These are phyloP conservation scores for Megaleporinus macrocephalus DNA, from an alignment of 2,113 vertebrate species.

Conservation along the genomic window DNA sequence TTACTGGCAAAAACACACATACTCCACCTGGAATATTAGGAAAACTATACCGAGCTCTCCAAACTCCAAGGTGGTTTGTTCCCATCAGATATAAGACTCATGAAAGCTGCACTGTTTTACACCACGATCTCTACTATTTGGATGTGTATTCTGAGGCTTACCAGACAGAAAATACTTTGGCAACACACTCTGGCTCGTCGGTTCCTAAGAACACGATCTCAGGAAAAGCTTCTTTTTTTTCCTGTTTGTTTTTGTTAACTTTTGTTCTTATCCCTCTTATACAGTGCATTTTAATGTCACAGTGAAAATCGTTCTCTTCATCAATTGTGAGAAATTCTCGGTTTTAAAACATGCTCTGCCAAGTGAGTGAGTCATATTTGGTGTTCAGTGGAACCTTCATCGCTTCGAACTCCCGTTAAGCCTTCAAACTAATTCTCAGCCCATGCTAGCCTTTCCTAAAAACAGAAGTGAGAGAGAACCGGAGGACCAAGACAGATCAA, in stretches of 20 bases:
- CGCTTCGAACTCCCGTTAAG: not conserved
- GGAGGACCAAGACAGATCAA: not conserved
- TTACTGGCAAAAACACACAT: too few relatives aligned
- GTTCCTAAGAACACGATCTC: constrained; percentile 8
- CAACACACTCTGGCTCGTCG: constrained; percentile 1
- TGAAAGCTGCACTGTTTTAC: constrained; percentile 1
- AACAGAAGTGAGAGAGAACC: not conserved
- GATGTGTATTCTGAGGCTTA: constrained; percentile 25
- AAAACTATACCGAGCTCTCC: not conserved
- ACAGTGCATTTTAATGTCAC: not conserved
- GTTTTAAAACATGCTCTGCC: not conserved
- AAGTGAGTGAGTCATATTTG: not conserved
- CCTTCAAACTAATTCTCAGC: constrained; percentile 4
- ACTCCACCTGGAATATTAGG: too few relatives aligned
- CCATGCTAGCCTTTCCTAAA: not conserved
- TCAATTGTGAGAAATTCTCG: not conserved
- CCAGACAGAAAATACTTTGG: constrained; percentile 20
- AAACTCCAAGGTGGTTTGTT: not conserved
- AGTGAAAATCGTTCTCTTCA: not conserved
- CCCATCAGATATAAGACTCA: not conserved
- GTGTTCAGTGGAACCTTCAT: not conserved
- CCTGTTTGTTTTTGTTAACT: not conserved
- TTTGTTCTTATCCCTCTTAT: not conserved
- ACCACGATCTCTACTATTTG: not conserved
- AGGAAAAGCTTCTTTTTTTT: constrained; percentile 16